These are phyloP conservation scores for Pseudobourletiella spinata DNA, from an alignment of 1,140 invertebrate genomes.

Conservation along the genomic window DNA sequence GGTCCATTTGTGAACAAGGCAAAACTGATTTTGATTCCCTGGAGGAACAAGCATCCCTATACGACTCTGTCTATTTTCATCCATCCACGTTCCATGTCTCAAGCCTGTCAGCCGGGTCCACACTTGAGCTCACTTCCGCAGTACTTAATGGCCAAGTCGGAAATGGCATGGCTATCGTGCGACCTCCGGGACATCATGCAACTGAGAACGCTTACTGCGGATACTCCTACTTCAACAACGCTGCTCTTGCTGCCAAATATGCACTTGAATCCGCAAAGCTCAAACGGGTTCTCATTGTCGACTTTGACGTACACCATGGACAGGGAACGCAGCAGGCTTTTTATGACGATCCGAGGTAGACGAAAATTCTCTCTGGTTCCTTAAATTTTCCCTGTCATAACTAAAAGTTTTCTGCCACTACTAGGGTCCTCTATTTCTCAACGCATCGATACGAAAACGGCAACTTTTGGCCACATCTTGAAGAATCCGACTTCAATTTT, in stretches of 20 bases:
- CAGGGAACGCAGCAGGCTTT: slow-evolving; percentile 93
- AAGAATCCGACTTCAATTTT: slow-evolving; percentile 77
- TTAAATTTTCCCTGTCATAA: too few species aligned
- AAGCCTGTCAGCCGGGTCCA: slow-evolving; percentile 64
- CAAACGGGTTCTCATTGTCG: slow-evolving; percentile 77
- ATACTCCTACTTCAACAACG: slow-evolving; percentile 96
- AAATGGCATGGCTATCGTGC: slow-evolving; percentile 74
- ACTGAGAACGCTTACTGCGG: slow-evolving; percentile 79
- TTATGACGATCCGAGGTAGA: slow-evolving; percentile 80
- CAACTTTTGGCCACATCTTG: slow-evolving; percentile 83
- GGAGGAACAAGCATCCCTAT: slow-evolving; percentile 53
- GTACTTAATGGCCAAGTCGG: slow-evolving; percentile 59
- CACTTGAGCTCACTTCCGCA: slow-evolving; percentile 66
- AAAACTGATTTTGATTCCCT: too few species aligned
- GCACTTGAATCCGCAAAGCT: slow-evolving; percentile 53
- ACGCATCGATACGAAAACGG: slow-evolving; percentile 94
- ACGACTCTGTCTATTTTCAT: slow-evolving; percentile 79
- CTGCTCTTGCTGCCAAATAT: slow-evolving; percentile 78
- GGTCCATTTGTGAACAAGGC: too few species aligned
- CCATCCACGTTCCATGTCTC: slow-evolving; percentile 68
- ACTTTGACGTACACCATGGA: slow-evolving; percentile 96
- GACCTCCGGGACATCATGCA: slow-evolving; percentile 85
- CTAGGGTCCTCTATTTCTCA: slow-evolving; percentile 90
- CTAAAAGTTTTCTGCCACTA: too few species aligned
- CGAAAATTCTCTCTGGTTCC: too few species aligned